phyloP scores from a whole-genome alignment of 2,797 vertebrate genomes.

The Sebastes kiyomatsui region DNA sequence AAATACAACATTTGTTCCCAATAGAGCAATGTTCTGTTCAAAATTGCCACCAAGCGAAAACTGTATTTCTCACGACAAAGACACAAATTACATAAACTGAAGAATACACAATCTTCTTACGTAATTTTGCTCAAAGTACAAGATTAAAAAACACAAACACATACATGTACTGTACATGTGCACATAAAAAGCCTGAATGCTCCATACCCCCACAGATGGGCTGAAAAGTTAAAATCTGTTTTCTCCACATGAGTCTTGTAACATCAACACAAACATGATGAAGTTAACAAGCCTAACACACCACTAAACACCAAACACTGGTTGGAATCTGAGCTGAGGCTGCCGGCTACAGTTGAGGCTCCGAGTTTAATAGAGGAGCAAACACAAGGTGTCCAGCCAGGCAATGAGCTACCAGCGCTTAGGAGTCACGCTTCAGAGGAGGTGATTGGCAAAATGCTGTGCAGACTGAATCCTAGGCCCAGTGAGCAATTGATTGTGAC shows the following conservation, averaged over 20 bases:
- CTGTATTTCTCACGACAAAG: not conserved
- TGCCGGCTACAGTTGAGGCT: constrained; percentile 38
- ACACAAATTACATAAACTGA: not conserved
- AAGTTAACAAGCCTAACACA: constrained; percentile 32
- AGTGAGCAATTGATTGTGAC: constrained; percentile 73
- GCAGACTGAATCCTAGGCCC: constrained; percentile 55
- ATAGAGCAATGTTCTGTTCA: constrained; percentile 5
- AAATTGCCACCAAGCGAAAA: not conserved
- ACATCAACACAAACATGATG: constrained; percentile 16
- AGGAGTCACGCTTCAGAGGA: constrained; percentile 73
- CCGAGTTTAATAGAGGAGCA: constrained; percentile 46
- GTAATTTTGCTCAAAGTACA: not conserved
- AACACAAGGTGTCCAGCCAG: constrained; percentile 54
- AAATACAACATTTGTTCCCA: constrained; percentile 6
- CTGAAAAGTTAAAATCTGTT: constrained; percentile 4
- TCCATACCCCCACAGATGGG: not conserved
- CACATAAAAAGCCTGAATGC: not conserved
- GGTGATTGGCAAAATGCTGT: constrained; percentile 68
- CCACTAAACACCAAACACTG: constrained; percentile 17
- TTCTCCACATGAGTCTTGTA: not conserved
- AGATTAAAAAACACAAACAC: not conserved
- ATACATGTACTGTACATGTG: not conserved
- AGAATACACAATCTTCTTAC: not conserved
- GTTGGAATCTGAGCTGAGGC: constrained; percentile 15
- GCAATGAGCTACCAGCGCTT: constrained; percentile 61